These are phyloP conservation scores for Amphimedon queenslandica DNA, from an alignment of 37 sponge, comb jelly and placozoan genomes.

Conservation along the genomic window DNA sequence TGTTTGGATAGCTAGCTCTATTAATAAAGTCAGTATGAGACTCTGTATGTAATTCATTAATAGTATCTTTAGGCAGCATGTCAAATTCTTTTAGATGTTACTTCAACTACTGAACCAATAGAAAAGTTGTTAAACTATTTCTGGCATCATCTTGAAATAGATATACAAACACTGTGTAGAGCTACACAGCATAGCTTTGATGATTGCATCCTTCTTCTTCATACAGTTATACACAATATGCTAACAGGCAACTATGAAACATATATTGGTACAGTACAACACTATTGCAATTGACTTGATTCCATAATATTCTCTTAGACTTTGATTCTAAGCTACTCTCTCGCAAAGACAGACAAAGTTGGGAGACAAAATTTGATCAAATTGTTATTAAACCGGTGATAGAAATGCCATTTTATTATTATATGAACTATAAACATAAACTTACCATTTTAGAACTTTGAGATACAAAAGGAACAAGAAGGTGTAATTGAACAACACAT, in stretches of 20 bases:
- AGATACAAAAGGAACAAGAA: not conserved
- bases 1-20: not conserved
- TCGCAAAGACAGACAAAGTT: not conserved
- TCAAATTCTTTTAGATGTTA: not conserved
- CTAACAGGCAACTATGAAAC: not conserved
- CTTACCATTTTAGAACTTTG: not conserved
- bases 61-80: not conserved
- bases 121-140: not conserved
- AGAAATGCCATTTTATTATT: not conserved
- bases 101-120: not conserved
- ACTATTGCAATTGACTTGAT: not conserved
- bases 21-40: not conserved
- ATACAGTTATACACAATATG: constrained; percentile 2
- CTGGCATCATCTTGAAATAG: constrained; percentile 6
- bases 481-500: no score
- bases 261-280: not conserved
- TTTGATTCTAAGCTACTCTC: not conserved
- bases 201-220: not conserved
- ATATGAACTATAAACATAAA: not conserved
- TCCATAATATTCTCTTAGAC: not conserved
- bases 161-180: not conserved
- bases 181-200: constrained; percentile 2
- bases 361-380: not conserved
- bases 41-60: not conserved
- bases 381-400: not conserved